These are phyloP conservation scores for Pseudochirops cupreus DNA, from an alignment of 2,797 vertebrate genomes.

Conservation along the genomic window DNA sequence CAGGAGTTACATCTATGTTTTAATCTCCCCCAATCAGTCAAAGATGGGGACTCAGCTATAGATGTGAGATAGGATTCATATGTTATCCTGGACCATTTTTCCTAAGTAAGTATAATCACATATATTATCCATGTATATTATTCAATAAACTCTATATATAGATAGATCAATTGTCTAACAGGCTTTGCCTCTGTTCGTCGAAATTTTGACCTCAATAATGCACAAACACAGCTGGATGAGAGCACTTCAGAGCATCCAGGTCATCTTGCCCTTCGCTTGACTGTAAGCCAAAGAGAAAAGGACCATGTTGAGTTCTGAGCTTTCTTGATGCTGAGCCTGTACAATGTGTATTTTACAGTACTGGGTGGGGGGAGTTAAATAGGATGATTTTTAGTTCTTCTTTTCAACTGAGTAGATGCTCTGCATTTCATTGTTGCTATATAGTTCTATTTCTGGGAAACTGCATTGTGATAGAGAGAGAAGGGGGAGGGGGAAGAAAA, in stretches of 20 bases:
- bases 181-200: background rate
- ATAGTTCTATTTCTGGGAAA: slow-evolving; percentile 72
- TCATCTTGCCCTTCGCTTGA: background rate
- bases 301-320: background rate
- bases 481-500: slow-evolving; percentile 50
- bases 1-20: background rate
- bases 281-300: slow-evolving; percentile 45
- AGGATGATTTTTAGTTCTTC: slow-evolving; percentile 63
- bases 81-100: background rate
- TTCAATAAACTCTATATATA: background rate
- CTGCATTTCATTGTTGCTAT: slow-evolving; percentile 62
- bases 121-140: background rate
- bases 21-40: background rate
- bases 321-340: slow-evolving; percentile 49
- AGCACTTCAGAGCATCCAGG: background rate
- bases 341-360: slow-evolving; percentile 42
- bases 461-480: slow-evolving; percentile 68
- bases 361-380: slow-evolving; percentile 45
- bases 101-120: background rate
- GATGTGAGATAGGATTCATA: background rate
- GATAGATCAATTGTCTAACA: background rate
- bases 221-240: background rate
- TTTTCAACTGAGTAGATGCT: slow-evolving; percentile 57
- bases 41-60: background rate
- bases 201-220: background rate